phyloP scores from a whole-genome alignment of 1,140 invertebrate genomes.

The Macrostomum lignano region DNA sequence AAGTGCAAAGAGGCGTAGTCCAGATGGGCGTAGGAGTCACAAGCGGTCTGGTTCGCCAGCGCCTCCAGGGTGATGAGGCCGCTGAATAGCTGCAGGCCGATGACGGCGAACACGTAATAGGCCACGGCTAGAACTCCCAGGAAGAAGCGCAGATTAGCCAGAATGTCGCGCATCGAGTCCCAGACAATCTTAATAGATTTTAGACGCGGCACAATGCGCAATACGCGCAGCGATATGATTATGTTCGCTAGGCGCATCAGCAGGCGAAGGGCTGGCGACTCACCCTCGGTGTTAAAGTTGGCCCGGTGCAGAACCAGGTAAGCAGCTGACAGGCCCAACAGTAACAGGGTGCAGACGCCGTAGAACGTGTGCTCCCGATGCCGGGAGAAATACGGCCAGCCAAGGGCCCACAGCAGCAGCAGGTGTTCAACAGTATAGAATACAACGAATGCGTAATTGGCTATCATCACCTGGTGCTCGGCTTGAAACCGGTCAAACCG shows the following conservation, averaged over 20 bases:
- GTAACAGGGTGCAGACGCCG: conserved; percentile 13
- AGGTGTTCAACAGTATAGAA: conserved; percentile 19
- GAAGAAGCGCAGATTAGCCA: conserved; percentile 20
- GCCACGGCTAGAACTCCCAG: conserved; percentile 20
- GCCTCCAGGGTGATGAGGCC: conserved; percentile 18
- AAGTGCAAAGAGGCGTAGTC: conserved; percentile 25
- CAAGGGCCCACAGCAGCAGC: conserved; percentile 15
- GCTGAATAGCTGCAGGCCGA: no score
- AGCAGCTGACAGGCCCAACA: conserved; percentile 19
- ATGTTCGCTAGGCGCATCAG: conserved; percentile 16
- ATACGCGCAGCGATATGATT: conserved; percentile 18
- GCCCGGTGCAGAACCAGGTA: background rate
- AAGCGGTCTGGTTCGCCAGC: conserved; percentile 14
- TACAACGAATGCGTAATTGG: conserved; percentile 11
- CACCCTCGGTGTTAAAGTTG: conserved; percentile 7
- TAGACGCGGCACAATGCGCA: conserved; percentile 14
- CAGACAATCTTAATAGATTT: conserved; percentile 8
- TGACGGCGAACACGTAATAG: conserved; percentile 25
- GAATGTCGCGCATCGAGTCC: conserved; percentile 17
- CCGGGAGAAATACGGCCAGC: conserved; percentile 13
- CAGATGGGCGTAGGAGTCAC: conserved; percentile 21
- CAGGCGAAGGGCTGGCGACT: conserved; percentile 4
- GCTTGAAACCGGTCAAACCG: conserved; percentile 2
- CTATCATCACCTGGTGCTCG: conserved; percentile 16
- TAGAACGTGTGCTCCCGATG: conserved; percentile 16